Base-by-base conservation (phyloP, 2,113 vertebrate species). In the Malurus melanocephalus region DNA sequence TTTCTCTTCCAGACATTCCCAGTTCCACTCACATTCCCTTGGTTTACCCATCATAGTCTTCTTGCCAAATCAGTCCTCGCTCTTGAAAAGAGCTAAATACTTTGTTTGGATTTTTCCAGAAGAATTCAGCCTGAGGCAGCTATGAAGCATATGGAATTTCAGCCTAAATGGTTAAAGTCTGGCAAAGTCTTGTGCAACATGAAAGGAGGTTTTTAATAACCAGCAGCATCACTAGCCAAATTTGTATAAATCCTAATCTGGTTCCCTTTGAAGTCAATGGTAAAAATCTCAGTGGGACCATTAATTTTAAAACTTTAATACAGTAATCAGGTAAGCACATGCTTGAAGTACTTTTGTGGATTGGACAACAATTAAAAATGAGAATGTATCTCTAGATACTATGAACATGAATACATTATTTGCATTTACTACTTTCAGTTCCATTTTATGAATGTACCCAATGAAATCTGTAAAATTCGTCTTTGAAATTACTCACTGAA, bases 221-320 rank as follows among this genome's bases (percentile, higher is more conserved):
- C 84, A 91, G 38, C 73, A 72, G 15, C 42, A 30, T 21, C 57
- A 61, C 53, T 74, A 80, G 61, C 59, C 77, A 92, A 93, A 93
- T 84, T 33, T 61, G 48, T 84, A 55, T 79, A 84, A 93, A 90
- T 90, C 86, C 51, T 90, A 87, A 88, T 76, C 77, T 86, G 38
- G 12, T 56, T 92, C 23, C 21, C 73, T 96, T 95, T 96, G 95
- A 96, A 89, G 94, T 92, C 32, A 75, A 43, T 52, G 55, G n/a
- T 84, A 91, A 88, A 89, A 93, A 62, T 52, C 66, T 49, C 77
- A 90, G n/a, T 76, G 55, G 27, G 71, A 61, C 46, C 40, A 91
- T 87, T 95, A 78, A 76, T 66, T 92, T 86, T 84, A 86, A 86
- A 80, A 84, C 86, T 71, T 86, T 86, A 93, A 86, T 90, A 60